These are phyloP conservation scores for Garra rufa DNA, from an alignment of 2,113 vertebrate species.

Conservation along the genomic window DNA sequence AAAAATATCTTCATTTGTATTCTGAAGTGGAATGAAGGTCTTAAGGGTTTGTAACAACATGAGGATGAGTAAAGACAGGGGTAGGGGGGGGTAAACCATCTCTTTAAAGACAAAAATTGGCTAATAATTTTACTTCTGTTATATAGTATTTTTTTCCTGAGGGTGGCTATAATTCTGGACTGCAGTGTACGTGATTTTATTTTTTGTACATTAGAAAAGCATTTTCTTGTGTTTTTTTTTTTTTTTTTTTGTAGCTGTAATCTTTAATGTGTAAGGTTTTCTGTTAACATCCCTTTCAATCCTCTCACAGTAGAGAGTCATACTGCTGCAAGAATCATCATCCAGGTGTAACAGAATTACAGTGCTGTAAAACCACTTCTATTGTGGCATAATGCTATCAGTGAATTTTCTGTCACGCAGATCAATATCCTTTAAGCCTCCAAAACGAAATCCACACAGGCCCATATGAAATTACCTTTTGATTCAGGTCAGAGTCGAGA, in stretches of 20 bases:
- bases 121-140: no score
- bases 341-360: conserved; percentile 62
- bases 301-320: neutral
- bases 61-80: no score
- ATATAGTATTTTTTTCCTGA: no score
- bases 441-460: conserved; percentile 52
- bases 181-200: no score
- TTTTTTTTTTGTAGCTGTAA: neutral
- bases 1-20: no score
- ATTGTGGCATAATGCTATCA: conserved; percentile 65
- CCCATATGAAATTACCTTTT: conserved; percentile 58
- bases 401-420: conserved; percentile 59
- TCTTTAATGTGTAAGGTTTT: neutral
- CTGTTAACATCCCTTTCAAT: neutral
- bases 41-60: no score
- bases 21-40: no score
- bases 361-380: conserved; percentile 45
- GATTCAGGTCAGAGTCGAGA: conserved; percentile 47
- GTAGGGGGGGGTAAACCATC: no score
- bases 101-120: neutral
- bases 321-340: neutral
- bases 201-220: neutral
- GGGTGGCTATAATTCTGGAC: no score
- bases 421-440: conserved; percentile 65
- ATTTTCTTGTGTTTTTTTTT: neutral